Conservation (phyloP, 2,888 invertebrate genomes). For the Philaethria dido region DNA sequence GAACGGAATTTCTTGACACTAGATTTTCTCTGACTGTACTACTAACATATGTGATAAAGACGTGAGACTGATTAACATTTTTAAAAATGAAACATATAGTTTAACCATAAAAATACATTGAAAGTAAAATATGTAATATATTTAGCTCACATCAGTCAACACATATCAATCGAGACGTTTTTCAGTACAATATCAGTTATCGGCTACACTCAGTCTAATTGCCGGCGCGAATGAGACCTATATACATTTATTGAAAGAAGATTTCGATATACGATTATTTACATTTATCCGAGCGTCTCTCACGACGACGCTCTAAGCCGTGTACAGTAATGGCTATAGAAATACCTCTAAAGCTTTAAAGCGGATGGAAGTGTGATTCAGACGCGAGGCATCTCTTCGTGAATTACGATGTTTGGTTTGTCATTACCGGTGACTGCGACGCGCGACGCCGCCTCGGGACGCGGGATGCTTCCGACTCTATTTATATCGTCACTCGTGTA, state of each 20-base stretch:
- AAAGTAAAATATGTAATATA: not conserved
- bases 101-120: too few species aligned
- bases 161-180: not conserved
- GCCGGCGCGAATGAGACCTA: not conserved
- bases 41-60: too few species aligned
- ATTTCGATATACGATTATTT: conserved; percentile 13
- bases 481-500: conserved; percentile 22
- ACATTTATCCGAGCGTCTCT: conserved; percentile 6
- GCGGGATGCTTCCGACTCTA: conserved; percentile 30
- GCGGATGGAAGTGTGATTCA: conserved; percentile 27
- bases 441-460: not conserved
- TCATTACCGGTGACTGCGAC: conserved; percentile 27
- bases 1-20: too few species aligned
- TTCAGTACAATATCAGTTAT: not conserved
- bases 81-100: too few species aligned
- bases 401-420: conserved; percentile 38
- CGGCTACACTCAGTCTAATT: conserved; percentile 1
- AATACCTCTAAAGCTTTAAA: conserved; percentile 11
- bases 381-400: conserved; percentile 22
- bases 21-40: too few species aligned
- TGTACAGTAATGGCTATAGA: conserved; percentile 19
- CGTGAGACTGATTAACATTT: too few species aligned
- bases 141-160: too few species aligned
- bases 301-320: not conserved
- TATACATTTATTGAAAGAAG: not conserved